phyloP scores from a whole-genome alignment of 1,140 invertebrate species.

The Chrysopa pallens region DNA sequence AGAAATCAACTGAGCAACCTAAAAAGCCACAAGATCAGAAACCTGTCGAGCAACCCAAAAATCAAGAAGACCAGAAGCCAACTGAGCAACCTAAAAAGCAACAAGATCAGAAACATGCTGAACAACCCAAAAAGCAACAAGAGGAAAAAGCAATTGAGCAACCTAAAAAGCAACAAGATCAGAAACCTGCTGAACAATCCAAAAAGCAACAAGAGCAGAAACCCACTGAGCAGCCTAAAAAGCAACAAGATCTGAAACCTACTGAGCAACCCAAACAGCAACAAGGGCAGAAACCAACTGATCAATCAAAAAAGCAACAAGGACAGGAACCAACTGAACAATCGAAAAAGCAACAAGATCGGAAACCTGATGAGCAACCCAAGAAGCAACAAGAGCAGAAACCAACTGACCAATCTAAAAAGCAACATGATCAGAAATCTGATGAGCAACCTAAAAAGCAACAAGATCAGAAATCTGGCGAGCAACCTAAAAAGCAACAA shows the following conservation, averaged over 20 bases:
- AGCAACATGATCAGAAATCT: conserved; percentile 1
- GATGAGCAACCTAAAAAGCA: conserved; percentile 3
- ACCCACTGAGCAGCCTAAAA: conserved; percentile 6
- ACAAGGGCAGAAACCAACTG: conserved; percentile 9
- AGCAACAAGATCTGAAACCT: conserved; percentile 9
- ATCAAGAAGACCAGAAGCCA: conserved; percentile 15
- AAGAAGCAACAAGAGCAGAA: conserved; percentile 3
- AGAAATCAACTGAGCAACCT: conserved; percentile 17
- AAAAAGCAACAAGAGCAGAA: not conserved
- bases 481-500: not conserved
- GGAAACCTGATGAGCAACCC: conserved; percentile 4
- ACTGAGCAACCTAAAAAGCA: conserved; percentile 7
- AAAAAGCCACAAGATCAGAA: conserved; percentile 11
- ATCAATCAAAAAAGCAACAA: conserved; percentile 9
- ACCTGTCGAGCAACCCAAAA: conserved; percentile 5
- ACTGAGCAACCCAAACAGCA: conserved; percentile 5
- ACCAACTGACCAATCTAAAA: conserved; percentile 3
- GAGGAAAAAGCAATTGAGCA: conserved; percentile 9
- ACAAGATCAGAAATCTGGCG: conserved; percentile 4
- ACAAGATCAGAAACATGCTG: conserved; percentile 23
- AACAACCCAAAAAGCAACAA: conserved; percentile 22
- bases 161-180: conserved; percentile 20
- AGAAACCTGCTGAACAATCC: conserved; percentile 1
- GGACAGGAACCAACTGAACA: conserved; percentile 18
- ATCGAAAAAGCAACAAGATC: conserved; percentile 2